Percentiles rank a stretch among this genome's conserved stretches.
These are phyloP conservation scores for Holothuria glaberrima DNA, from an alignment of 35 echinoderm and acorn worm genomes.

Conservation along the genomic window DNA sequence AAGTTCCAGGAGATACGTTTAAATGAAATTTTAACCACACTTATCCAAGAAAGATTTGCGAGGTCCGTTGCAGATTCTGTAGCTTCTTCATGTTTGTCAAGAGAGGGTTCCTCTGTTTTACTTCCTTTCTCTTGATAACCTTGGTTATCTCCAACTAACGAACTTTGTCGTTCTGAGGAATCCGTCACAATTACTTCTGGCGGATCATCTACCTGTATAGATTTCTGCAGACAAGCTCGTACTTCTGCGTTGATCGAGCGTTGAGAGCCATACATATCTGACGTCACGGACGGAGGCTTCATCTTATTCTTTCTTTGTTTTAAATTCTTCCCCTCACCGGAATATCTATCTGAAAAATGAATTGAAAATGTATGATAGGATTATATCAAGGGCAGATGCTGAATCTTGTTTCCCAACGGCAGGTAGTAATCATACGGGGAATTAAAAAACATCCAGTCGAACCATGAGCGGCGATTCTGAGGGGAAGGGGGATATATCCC, in stretches of 20 bases:
- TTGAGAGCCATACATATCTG: slow-evolving; percentile 9
- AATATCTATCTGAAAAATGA: not conserved
- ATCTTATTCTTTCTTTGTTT: not conserved
- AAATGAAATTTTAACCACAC: too few relatives aligned
- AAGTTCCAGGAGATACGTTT: too few relatives aligned
- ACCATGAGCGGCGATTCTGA: too few relatives aligned
- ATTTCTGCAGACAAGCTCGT: not conserved
- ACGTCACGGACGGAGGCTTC: slow-evolving; percentile 20
- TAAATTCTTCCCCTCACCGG: not conserved
- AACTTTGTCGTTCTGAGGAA: not conserved
- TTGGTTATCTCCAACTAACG: not conserved
- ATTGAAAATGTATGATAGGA: too few relatives aligned
- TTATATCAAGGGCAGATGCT: too few relatives aligned
- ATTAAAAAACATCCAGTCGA: too few relatives aligned
- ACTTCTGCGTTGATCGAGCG: not conserved
- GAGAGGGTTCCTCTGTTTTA: not conserved
- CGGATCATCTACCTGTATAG: not conserved
- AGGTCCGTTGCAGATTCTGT: too few relatives aligned
- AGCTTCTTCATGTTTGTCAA: not conserved
- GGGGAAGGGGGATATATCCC: too few relatives aligned
- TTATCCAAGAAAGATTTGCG: too few relatives aligned
- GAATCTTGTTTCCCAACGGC: too few relatives aligned
- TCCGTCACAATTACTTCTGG: not conserved
- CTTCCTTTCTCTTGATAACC: not conserved
- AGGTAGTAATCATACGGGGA: too few relatives aligned